Evolutionary conservation across 2,888 invertebrate genomes (phyloP).

Genomic region (Tinea pellionella): DNA sequence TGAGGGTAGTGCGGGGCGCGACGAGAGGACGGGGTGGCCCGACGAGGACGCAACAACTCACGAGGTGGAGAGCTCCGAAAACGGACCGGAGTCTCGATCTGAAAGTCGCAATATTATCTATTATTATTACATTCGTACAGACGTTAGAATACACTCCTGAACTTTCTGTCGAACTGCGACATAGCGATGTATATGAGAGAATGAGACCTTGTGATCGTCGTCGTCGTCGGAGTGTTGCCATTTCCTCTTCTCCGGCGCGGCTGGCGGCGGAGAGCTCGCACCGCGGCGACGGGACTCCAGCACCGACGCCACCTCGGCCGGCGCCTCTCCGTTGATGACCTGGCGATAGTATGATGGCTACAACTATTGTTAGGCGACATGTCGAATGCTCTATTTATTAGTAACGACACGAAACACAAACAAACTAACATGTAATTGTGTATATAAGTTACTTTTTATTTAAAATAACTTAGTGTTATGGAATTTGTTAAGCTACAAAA

Average conservation of each 20-base stretch:
- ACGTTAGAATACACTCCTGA: too few relatives aligned
- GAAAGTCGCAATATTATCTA: constrained; percentile 27
- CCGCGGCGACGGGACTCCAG: constrained; percentile 49
- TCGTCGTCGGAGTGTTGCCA: constrained; percentile 68
- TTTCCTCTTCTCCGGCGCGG: constrained; percentile 80
- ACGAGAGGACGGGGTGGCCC: constrained; percentile 53
- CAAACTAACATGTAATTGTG: too few relatives aligned
- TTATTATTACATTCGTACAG: too few relatives aligned
- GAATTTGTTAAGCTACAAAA: too few relatives aligned
- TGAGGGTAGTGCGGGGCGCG: constrained; percentile 33
- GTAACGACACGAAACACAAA: too few relatives aligned
- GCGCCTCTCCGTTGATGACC: constrained; percentile 54
- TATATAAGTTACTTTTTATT: too few relatives aligned
- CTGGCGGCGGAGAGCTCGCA: constrained; percentile 61
- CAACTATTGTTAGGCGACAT: constrained; percentile 18
- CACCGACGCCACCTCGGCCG: constrained; percentile 23
- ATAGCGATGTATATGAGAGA: too few relatives aligned
- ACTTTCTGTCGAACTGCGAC: too few relatives aligned
- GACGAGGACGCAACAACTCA: constrained; percentile 84
- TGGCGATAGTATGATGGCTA: constrained; percentile 21
- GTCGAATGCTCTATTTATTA: constrained; percentile 14
- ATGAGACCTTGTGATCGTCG: constrained; percentile 52
- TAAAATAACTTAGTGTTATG: too few relatives aligned
- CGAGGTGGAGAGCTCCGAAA: constrained; percentile 92
- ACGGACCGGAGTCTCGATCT: constrained; percentile 84